A percentile compares a stretch with the other conserved stretches of the same genome.
Evolutionary conservation across 2,797 vertebrate genomes (phyloP).

Genomic region (Gallinago solitaria): DNA sequence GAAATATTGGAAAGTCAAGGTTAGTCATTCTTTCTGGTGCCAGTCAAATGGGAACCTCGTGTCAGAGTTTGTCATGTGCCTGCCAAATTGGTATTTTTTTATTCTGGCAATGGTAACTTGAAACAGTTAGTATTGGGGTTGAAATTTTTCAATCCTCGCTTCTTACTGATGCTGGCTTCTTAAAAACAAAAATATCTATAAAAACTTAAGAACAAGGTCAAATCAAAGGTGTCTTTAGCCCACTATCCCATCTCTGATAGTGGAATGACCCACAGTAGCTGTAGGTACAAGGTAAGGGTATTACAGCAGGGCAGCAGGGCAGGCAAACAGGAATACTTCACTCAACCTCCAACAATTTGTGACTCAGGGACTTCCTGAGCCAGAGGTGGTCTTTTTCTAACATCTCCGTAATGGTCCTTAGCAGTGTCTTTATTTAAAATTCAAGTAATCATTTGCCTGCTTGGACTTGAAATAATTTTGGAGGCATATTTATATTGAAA

Average conservation of each 20-base stretch:
- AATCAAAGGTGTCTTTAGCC: neutral
- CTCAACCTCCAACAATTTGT: neutral
- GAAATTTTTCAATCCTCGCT: neutral
- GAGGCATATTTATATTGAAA: neutral
- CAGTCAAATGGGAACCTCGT: neutral
- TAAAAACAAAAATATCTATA: neutral
- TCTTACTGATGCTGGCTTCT: neutral
- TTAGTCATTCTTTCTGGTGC: neutral
- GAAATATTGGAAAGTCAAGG: neutral
- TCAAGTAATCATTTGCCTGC: neutral
- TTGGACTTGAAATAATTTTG: neutral
- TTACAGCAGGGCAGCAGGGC: neutral
- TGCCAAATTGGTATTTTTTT: neutral
- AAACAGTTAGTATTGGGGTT: neutral
- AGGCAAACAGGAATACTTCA: neutral
- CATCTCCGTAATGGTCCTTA: neutral
- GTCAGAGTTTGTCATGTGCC: neutral
- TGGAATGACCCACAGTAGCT: neutral
- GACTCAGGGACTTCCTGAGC: neutral
- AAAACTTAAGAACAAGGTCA: neutral
- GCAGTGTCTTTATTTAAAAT: slow-evolving; percentile 19
- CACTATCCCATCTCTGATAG: neutral
- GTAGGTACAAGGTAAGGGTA: neutral
- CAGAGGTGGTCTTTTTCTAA: neutral
- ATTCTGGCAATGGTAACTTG: neutral